These are phyloP conservation scores for Mesitornis unicolor DNA, from an alignment of 2,113 vertebrate genomes.

Conservation along the genomic window DNA sequence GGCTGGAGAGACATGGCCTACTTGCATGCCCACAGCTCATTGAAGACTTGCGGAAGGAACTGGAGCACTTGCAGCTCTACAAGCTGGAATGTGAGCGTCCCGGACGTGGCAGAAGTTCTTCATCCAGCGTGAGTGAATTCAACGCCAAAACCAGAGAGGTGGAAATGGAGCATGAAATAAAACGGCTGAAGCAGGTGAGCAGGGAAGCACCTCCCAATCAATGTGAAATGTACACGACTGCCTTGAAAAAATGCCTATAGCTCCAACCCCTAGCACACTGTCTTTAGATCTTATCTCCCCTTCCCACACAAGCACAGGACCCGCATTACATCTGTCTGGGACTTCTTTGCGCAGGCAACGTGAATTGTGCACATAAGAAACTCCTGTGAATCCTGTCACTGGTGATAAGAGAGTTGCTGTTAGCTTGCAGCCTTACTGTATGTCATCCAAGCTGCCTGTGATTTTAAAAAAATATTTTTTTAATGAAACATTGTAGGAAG, in stretches of 20 bases:
- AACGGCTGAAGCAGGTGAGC: slow-evolving; percentile 91
- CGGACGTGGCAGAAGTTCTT: slow-evolving; percentile 81
- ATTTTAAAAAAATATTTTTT: not conserved
- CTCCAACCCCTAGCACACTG: not conserved
- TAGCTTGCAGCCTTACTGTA: not conserved
- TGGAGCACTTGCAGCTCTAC: slow-evolving; percentile 93
- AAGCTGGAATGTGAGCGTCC: slow-evolving; percentile 89
- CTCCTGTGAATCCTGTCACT: not conserved
- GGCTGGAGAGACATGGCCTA: not conserved
- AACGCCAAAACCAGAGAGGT: slow-evolving; percentile 86
- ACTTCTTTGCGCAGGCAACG: not conserved
- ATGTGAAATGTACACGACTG: not conserved
- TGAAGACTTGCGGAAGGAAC: slow-evolving; percentile 90
- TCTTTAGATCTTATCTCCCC: not conserved
- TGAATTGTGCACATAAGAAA: not conserved
- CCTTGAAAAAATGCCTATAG: not conserved
- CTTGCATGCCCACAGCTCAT: slow-evolving; percentile 82
- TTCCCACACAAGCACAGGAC: not conserved
- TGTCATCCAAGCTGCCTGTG: not conserved
- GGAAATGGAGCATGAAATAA: slow-evolving; percentile 94
- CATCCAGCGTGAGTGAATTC: slow-evolving; percentile 84
- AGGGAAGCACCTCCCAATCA: not conserved
- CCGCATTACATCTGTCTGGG: not conserved
- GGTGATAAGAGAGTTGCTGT: not conserved
- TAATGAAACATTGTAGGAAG: not conserved